phyloP scores from a whole-genome alignment of 2,797 vertebrate species.

The Orestias chungarensis region DNA sequence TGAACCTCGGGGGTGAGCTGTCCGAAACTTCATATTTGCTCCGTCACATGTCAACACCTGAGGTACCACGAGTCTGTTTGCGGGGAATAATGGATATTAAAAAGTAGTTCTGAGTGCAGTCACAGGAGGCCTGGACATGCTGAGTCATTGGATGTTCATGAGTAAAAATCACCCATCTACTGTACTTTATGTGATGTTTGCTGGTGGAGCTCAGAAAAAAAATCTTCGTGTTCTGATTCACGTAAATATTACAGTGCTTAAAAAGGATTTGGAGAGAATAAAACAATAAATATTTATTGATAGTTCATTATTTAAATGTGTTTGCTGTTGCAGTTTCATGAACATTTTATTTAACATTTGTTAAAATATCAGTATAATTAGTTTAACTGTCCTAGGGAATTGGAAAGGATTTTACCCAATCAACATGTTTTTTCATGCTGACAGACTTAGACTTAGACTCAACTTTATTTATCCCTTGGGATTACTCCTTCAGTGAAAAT shows the following conservation, averaged over 20 bases:
- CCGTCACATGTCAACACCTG: slow-evolving; percentile 54
- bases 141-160: slow-evolving; percentile 55
- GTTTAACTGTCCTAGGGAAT: background rate
- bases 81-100: slow-evolving; percentile 30
- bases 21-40: slow-evolving; percentile 34
- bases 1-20: slow-evolving; percentile 96
- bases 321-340: background rate
- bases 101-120: slow-evolving; percentile 54
- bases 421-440: no score
- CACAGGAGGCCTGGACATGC: slow-evolving; percentile 48
- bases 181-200: background rate
- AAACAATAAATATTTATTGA: no score
- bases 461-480: no score
- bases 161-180: background rate
- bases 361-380: background rate
- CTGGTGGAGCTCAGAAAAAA: background rate
- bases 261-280: no score
- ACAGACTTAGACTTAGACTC: no score
- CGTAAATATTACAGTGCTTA: background rate
- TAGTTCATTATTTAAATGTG: no score
- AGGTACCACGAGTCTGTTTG: slow-evolving; percentile 44
- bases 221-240: background rate
- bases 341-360: background rate
- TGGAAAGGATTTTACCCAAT: no score
- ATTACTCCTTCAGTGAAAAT: no score